These are phyloP conservation scores for Novumbra hubbsi DNA, from an alignment of 2,797 vertebrate genomes.

Conservation along the genomic window DNA sequence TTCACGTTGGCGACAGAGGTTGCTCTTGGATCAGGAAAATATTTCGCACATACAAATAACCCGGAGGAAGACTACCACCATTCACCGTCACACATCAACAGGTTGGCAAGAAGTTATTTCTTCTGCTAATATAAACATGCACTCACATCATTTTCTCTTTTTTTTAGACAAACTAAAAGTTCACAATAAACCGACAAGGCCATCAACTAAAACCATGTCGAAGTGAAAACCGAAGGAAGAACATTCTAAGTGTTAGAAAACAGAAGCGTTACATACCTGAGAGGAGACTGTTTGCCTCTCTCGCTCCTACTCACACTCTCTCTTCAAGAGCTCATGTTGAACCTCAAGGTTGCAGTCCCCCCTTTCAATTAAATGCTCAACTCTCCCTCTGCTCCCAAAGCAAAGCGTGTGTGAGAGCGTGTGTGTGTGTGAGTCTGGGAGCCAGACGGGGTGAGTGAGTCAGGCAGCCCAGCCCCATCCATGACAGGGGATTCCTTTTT, in stretches of 20 bases:
- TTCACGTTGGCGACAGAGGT: slow-evolving; percentile 45
- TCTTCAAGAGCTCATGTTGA: slow-evolving; percentile 44
- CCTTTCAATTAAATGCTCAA: background rate
- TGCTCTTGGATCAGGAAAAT: slow-evolving; percentile 33
- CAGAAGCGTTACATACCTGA: slow-evolving; percentile 64
- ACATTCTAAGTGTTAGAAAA: slow-evolving; percentile 5
- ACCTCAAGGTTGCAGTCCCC: slow-evolving; percentile 53
- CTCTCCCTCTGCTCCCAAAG: slow-evolving; percentile 56
- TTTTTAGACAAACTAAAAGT: slow-evolving; percentile 14
- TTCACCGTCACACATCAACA: background rate
- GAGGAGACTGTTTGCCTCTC: slow-evolving; percentile 15
- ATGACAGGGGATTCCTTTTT: slow-evolving; percentile 68
- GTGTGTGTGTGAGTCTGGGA: slow-evolving; percentile 69
- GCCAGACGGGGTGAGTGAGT: slow-evolving; percentile 73
- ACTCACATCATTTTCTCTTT: background rate
- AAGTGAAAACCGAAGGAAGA: slow-evolving; percentile 2
- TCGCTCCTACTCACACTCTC: slow-evolving; percentile 16
- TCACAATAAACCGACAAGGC: slow-evolving; percentile 32
- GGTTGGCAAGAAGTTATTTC: background rate
- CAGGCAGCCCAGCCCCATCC: slow-evolving; percentile 58
- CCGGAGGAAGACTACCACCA: background rate
- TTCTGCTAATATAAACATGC: background rate
- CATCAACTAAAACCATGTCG: slow-evolving; percentile 14
- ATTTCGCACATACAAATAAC: slow-evolving; percentile 38
- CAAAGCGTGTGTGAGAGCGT: slow-evolving; percentile 61